phyloP scores from a whole-genome alignment of 2,113 vertebrate genomes.

The Paramisgurnus dabryanus region DNA sequence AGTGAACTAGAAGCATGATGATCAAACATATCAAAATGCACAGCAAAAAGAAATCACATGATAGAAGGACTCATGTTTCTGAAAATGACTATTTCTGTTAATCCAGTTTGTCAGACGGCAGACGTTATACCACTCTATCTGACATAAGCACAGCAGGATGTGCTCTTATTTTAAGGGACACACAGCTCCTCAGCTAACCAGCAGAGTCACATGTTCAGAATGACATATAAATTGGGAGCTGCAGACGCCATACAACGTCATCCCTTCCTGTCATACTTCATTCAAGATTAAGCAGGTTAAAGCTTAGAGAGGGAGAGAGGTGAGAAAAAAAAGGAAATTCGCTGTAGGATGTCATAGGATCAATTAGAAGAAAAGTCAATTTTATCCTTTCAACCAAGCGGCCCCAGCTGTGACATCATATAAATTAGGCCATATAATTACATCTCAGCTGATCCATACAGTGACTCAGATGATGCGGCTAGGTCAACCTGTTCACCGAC shows the following conservation, averaged over 20 bases:
- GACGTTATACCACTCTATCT: neutral
- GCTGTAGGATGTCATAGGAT: slow-evolving; percentile 19
- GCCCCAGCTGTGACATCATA: slow-evolving; percentile 45
- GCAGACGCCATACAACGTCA: slow-evolving; percentile 14
- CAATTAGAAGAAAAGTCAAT: slow-evolving; percentile 38
- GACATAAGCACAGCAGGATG: neutral
- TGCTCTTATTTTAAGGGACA: neutral
- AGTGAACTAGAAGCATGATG: neutral
- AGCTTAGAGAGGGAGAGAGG: neutral
- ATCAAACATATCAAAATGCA: neutral
- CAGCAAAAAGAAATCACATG: neutral
- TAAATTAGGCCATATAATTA: slow-evolving; percentile 47
- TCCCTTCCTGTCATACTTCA: neutral
- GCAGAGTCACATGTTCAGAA: neutral
- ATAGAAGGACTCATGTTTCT: neutral
- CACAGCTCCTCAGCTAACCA: neutral
- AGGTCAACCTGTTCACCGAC: slow-evolving; percentile 37
- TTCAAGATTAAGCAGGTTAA: neutral
- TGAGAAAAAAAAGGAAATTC: neutral
- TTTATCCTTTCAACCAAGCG: slow-evolving; percentile 35
- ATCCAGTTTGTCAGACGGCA: neutral
- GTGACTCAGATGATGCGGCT: slow-evolving; percentile 13
- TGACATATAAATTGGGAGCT: neutral
- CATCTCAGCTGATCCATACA: neutral
- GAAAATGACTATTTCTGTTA: no score